Evolutionary conservation across 1,140 invertebrate species (phyloP), one percentile per base, ranked within the genome.

Genomic region (Megathymus violae): DNA sequence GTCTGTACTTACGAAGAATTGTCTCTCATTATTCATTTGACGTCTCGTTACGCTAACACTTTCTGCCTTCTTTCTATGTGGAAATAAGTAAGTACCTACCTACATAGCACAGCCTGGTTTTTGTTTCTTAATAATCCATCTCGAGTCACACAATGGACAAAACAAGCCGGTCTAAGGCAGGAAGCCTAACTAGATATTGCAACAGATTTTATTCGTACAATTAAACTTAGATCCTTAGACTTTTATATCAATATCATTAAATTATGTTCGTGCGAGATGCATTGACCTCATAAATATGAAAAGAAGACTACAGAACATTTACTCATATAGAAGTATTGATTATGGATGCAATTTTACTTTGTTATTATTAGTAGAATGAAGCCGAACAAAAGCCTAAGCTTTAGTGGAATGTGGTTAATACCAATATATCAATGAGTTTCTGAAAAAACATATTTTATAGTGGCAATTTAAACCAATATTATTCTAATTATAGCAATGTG

Each of bases 251-350:
- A 62, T 75, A 73, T 43, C 61, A 74, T 71, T 70, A 75, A 66
- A 73, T 71, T 69, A 76, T 50, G 34, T 47, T 40, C 69, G 66
- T 76, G 71, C 51, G 74, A 76, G 76, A 73, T 69, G 72, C 67
- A 69, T 64, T 69, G 70, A 68, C 74, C 67, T 59, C 69, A 31
- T 60, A 67, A 65, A 61, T 16, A 41, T 40, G 50, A 27, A 46
- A 51, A 43, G 27, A 11, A 62, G 46, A 31, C 9, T 4, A 31
- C 27, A 31, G 27, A 31, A 3, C 22, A n/a, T n/a, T n/a, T n/a
- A n/a, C n/a, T n/a, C n/a, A n/a, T n/a, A n/a, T n/a, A n/a, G n/a
- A n/a, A n/a, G n/a, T n/a, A n/a, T n/a, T n/a, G n/a, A n/a, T n/a
- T n/a, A n/a, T n/a, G n/a, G n/a, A n/a, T n/a, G n/a, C n/a, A n/a